These are phyloP conservation scores for Pyrgilauda ruficollis DNA, from an alignment of 2,113 vertebrate species.

Conservation along the genomic window DNA sequence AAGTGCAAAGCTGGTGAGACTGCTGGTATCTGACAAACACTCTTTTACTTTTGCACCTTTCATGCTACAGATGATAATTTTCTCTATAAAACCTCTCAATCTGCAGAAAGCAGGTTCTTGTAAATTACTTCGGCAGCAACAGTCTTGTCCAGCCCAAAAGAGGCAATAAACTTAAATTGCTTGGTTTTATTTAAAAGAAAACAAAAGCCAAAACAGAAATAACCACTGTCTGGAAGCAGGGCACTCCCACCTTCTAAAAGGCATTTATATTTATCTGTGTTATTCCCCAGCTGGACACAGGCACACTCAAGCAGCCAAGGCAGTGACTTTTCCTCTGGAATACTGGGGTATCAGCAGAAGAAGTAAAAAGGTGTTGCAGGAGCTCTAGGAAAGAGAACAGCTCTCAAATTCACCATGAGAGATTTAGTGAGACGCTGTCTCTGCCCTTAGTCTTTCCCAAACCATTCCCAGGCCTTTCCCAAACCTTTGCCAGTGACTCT, in stretches of 20 bases:
- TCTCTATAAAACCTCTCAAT: neutral
- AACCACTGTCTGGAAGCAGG: neutral
- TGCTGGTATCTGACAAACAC: neutral
- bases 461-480: neutral
- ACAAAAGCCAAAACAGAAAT: no score
- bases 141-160: neutral
- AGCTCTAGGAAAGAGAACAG: neutral
- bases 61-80: neutral
- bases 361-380: neutral
- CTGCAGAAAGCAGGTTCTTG: neutral
- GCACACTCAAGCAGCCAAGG: neutral
- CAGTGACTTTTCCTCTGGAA: neutral
- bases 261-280: neutral
- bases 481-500: neutral
- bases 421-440: fast-evolving
- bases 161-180: neutral
- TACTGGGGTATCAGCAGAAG: neutral
- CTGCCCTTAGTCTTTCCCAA: neutral
- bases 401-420: neutral
- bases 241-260: neutral
- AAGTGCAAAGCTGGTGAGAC: neutral
- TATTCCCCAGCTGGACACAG: neutral
- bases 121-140: neutral
- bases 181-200: neutral
- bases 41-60: neutral